Evolutionary conservation across 2,113 vertebrate genomes (phyloP), one percentile per base, ranked within the genome.

Genomic region (Chloebia gouldiae): DNA sequence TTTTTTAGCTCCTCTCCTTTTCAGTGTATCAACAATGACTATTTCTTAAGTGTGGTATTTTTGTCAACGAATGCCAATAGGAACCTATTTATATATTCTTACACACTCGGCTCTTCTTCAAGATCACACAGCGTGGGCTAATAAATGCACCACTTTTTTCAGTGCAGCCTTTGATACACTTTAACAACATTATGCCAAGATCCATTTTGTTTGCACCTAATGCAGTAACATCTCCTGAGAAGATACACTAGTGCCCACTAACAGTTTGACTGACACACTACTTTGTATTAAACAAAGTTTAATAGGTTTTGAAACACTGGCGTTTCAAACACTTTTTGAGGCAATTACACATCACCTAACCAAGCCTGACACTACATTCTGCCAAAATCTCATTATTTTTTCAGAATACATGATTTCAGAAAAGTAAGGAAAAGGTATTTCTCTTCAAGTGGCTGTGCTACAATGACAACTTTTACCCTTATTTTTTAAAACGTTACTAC

Each of bases 71-170:
- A 81, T 82, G 28, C n/a, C 60, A 73, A 31, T 8, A 18, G 42
- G 42, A 85, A 81, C 5, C 7, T 27, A 33, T 23, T 79, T 31
- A 70, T 1, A 19, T 12, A 18, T 17, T 80, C 35, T 27, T 63
- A 39, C 64, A 47, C n/a, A 39, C 39, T 7, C 11, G 23, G 45
- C 6, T 25, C 10, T 4, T 87, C 63, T 81, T 59, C n/a, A 71
- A 56, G 66, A 45, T 14, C 50, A 65, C 40, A 20, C 5, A 30
- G 3, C 2, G 3, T 0, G 2, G 18, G 27, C 50, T 35, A 86
- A 45, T 35, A 86, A 45, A 60, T 4, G 22, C 6, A 19, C 0
- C 0, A 16, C 30, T 61, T 75, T 49, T 50, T 83, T 39, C 61
- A 27, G 68, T 11, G 53, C 3, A 78, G 27, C 7, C 28, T 44